A percentile compares a stretch with the other conserved stretches of the same genome.
Conservation (phyloP, 2,888 invertebrate species). For the Ypsolopha scabrella region DNA sequence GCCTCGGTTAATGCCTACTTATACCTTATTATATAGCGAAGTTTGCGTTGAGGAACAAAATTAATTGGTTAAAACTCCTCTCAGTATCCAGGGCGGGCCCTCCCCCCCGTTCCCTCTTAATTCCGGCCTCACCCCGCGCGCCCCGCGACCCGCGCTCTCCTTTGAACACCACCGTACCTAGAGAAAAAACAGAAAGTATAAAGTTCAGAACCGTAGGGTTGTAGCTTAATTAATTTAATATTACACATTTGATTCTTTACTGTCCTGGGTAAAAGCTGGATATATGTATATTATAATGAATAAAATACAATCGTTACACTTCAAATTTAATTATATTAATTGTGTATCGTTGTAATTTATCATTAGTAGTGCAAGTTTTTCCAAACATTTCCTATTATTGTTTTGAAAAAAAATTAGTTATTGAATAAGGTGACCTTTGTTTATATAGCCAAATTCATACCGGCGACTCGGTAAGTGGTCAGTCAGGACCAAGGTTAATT, state of each 20-base stretch:
- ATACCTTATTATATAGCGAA: conserved; percentile 71
- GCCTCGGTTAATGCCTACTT: conserved; percentile 69
- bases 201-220: conserved; percentile 49
- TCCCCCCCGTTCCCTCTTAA: conserved; percentile 56
- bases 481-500: too few species aligned
- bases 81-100: conserved; percentile 67
- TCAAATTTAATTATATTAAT: too few species aligned
- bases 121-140: conserved; percentile 26
- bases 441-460: too few species aligned
- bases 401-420: too few species aligned
- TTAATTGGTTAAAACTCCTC: conserved; percentile 74
- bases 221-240: conserved; percentile 56
- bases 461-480: too few species aligned
- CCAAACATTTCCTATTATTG: too few species aligned
- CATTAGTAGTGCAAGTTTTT: too few species aligned
- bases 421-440: too few species aligned
- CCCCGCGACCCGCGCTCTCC: conserved; percentile 54
- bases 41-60: conserved; percentile 73
- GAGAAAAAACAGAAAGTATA: conserved; percentile 71
- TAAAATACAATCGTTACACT: too few species aligned
- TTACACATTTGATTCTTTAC: too few species aligned
- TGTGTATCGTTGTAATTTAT: too few species aligned
- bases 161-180: conserved; percentile 70
- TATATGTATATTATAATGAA: too few species aligned
- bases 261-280: neutral